These are phyloP conservation scores for Ylistrum balloti DNA, from an alignment of 1,140 invertebrate genomes.

Conservation along the genomic window DNA sequence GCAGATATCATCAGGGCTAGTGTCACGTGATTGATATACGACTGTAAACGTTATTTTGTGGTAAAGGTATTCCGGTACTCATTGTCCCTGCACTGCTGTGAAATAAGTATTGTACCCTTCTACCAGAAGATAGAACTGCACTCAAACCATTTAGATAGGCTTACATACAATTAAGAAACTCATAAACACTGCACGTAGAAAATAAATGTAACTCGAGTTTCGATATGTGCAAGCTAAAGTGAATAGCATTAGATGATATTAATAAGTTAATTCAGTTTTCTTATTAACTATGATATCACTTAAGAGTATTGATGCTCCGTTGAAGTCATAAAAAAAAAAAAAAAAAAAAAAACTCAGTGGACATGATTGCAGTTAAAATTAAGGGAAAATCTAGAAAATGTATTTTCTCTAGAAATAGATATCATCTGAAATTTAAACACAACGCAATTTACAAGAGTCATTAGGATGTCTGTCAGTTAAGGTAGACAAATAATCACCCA, in stretches of 20 bases:
- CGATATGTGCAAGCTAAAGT: neutral
- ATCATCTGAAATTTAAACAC: too few species aligned
- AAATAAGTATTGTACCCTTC: slow-evolving; percentile 27
- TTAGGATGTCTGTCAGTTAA: too few species aligned
- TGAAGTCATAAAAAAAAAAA: too few species aligned
- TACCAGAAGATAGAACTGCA: neutral
- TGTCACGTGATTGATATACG: neutral
- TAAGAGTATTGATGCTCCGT: too few species aligned
- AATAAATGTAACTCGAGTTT: neutral
- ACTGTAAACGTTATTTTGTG: neutral
- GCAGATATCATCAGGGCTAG: neutral
- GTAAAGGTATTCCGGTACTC: neutral
- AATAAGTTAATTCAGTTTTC: neutral
- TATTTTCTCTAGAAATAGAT: too few species aligned
- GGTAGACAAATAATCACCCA: too few species aligned
- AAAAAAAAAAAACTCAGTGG: too few species aligned
- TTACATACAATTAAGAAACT: neutral
- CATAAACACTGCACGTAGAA: neutral
- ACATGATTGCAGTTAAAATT: too few species aligned
- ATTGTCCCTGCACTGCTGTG: slow-evolving; percentile 13
- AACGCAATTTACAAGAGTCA: too few species aligned
- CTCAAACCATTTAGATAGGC: neutral
- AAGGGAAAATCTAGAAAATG: too few species aligned
- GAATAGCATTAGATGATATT: neutral
- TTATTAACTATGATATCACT: too few species aligned